Percentiles rank a stretch among this genome's conserved stretches.
phyloP scores from a whole-genome alignment of 2,888 invertebrate genomes.

The Notocelia uddmanniana region DNA sequence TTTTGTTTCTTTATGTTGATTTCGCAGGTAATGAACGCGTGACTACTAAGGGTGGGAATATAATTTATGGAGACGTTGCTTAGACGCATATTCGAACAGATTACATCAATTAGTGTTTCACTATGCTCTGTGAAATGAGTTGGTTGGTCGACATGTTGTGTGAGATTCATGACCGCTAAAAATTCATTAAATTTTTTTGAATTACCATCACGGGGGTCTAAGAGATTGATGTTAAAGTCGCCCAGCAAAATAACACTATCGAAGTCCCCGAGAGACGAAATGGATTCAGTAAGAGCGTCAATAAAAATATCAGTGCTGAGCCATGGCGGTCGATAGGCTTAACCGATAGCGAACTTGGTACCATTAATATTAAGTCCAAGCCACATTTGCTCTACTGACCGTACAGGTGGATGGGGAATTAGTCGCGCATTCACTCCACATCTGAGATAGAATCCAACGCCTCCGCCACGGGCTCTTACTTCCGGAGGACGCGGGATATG shows the following conservation, averaged over 20 bases:
- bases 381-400: background rate
- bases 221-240: background rate
- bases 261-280: background rate
- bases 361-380: background rate
- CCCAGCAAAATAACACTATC: background rate
- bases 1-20: background rate
- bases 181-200: background rate
- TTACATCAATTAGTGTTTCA: conserved; percentile 3
- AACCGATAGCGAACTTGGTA: background rate
- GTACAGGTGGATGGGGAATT: too few species aligned
- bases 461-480: too few species aligned
- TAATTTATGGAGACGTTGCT: background rate
- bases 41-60: background rate
- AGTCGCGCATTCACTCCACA: too few species aligned
- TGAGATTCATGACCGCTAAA: background rate
- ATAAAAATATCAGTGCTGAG: conserved; percentile 1
- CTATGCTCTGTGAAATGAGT: conserved; percentile 3
- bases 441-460: too few species aligned
- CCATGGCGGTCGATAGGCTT: background rate
- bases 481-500: too few species aligned
- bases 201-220: background rate
- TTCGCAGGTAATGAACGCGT: background rate
- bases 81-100: background rate
- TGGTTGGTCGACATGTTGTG: background rate
- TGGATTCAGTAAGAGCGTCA: background rate